Evolutionary conservation across 2,797 vertebrate species (phyloP).

Genomic region (Hemibagrus guttatus): DNA sequence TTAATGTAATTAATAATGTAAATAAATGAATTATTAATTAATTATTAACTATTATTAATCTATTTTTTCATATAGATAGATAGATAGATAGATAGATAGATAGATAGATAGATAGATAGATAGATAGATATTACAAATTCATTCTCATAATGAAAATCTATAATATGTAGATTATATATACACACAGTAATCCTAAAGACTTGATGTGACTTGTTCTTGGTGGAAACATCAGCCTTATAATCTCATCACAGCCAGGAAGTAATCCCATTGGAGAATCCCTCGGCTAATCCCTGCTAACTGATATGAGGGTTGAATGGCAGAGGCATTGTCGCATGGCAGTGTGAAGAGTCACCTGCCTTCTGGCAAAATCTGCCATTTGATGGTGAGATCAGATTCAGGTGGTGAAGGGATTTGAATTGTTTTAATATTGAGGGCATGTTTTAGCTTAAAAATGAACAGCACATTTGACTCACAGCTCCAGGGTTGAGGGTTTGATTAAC

Average conservation of each 20-base stretch:
- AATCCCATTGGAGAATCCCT: conserved; percentile 68
- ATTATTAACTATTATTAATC: too few species aligned
- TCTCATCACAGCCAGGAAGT: conserved; percentile 66
- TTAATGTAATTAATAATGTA: too few species aligned
- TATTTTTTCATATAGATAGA: too few species aligned
- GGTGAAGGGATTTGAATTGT: neutral
- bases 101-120: too few species aligned
- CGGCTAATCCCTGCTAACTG: conserved; percentile 71
- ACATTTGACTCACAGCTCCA: too few species aligned
- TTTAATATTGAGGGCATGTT: neutral
- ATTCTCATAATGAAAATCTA: too few species aligned
- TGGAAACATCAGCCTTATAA: conserved; percentile 55
- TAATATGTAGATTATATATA: too few species aligned
- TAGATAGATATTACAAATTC: too few species aligned
- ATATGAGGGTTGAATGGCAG: conserved; percentile 64
- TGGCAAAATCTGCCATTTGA: neutral
- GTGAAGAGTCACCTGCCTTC: conserved; percentile 65
- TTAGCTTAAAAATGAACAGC: neutral
- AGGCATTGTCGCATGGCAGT: conserved; percentile 54
- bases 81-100: too few species aligned
- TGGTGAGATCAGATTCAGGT: neutral
- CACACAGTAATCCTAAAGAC: neutral
- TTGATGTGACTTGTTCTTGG: conserved; percentile 10
- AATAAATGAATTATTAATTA: too few species aligned
- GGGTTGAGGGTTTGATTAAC: too few species aligned